These are phyloP conservation scores for Hippoglossus hippoglossus DNA, from an alignment of 2,797 vertebrate genomes.

Conservation along the genomic window DNA sequence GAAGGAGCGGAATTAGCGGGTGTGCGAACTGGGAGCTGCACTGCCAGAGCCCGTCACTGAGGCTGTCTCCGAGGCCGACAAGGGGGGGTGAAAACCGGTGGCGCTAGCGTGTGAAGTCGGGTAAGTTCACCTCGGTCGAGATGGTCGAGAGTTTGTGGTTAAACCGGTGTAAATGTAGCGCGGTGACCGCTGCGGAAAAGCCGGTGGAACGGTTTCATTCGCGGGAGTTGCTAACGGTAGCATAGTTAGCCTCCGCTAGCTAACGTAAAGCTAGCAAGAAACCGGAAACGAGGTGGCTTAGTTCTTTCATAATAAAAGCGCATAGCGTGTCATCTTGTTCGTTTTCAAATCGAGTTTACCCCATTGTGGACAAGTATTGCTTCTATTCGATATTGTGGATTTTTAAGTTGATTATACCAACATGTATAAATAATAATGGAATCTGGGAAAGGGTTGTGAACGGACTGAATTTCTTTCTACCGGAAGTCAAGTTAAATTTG, in stretches of 20 bases:
- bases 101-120: slow-evolving; percentile 63
- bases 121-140: slow-evolving; percentile 32
- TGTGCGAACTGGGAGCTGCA: slow-evolving; percentile 52
- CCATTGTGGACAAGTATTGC: accelerated
- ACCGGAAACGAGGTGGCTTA: slow-evolving; percentile 21
- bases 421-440: neutral
- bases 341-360: accelerated
- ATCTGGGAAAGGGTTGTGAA: neutral
- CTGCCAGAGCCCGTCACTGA: slow-evolving; percentile 35
- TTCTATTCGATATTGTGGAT: accelerated
- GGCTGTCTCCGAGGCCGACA: slow-evolving; percentile 19
- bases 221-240: slow-evolving; percentile 63
- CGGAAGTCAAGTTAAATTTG: slow-evolving; percentile 54
- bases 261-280: slow-evolving; percentile 31
- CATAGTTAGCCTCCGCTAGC: slow-evolving; percentile 61
- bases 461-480: slow-evolving; percentile 17
- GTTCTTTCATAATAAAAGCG: slow-evolving; percentile 38
- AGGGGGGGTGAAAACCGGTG: slow-evolving; percentile 45
- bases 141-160: neutral
- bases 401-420: no score
- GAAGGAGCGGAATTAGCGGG: slow-evolving; percentile 68
- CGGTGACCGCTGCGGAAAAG: neutral
- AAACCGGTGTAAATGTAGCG: neutral
- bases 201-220: slow-evolving; percentile 23
- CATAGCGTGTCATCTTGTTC: accelerated